Evolutionary conservation across 1,140 invertebrate genomes (phyloP).

Genomic region (Scylla paramamosain): DNA sequence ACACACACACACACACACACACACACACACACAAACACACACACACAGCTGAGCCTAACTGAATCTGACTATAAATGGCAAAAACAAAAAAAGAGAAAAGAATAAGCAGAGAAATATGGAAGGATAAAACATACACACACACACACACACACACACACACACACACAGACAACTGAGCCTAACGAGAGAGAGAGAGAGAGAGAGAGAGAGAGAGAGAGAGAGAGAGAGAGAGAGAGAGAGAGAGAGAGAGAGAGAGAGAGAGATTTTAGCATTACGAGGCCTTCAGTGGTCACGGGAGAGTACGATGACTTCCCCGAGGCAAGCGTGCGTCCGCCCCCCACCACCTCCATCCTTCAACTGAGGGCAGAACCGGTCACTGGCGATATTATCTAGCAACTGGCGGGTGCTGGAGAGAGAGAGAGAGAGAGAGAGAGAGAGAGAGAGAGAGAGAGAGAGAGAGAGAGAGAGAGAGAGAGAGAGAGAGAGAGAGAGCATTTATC

Average conservation of each 20-base stretch:
- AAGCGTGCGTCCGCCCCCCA: background rate
- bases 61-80: too few species aligned
- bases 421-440: background rate
- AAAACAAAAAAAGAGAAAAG: too few species aligned
- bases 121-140: too few species aligned
- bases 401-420: background rate
- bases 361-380: background rate
- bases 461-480: conserved; percentile 3
- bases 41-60: too few species aligned
- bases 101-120: too few species aligned
- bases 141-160: too few species aligned
- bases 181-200: too few species aligned
- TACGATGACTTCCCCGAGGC: background rate
- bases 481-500: background rate
- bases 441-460: conserved; percentile 18
- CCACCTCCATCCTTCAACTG: conserved; percentile 1
- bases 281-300: background rate
- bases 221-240: background rate
- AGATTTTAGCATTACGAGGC: too few species aligned
- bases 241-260: background rate
- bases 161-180: too few species aligned
- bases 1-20: too few species aligned
- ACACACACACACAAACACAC: too few species aligned
- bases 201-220: background rate
- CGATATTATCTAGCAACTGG: background rate